A percentile compares a stretch with the other conserved stretches of the same genome.
phyloP scores from a whole-genome alignment of 2,113 vertebrate species.

The Dinomys branickii region DNA sequence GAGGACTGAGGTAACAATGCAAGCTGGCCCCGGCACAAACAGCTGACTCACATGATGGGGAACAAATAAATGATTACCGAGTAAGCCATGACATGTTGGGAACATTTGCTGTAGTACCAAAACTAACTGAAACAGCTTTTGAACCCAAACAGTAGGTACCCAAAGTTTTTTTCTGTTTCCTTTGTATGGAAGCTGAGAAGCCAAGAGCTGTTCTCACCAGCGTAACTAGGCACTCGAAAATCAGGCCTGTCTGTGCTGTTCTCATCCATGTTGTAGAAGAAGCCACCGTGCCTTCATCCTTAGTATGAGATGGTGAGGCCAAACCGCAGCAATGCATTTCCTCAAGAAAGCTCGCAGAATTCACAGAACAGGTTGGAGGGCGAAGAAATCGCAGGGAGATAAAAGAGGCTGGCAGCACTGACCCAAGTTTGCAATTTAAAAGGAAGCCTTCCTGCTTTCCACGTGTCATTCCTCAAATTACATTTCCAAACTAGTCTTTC shows the following conservation, averaged over 20 bases:
- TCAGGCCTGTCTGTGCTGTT: not conserved
- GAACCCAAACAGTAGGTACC: not conserved
- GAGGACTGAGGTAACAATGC: not conserved
- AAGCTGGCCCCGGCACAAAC: not conserved
- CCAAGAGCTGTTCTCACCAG: not conserved
- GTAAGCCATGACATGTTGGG: not conserved
- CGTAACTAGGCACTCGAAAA: not conserved
- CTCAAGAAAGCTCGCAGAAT: not conserved
- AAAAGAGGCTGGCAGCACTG: not conserved
- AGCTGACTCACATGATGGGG: not conserved
- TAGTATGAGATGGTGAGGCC: not conserved
- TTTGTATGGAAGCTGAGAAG: not conserved
- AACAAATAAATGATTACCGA: not conserved
- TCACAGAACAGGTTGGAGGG: not conserved
- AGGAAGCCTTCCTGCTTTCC: conserved; percentile 20
- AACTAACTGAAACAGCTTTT: conserved; percentile 31
- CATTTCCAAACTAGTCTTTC: conserved; percentile 2
- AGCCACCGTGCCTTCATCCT: not conserved
- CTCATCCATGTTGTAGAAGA: not conserved
- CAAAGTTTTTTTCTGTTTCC: not conserved
- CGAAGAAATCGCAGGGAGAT: not conserved
- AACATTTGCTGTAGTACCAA: not conserved
- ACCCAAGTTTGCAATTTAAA: not conserved
- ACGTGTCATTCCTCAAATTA: not conserved
- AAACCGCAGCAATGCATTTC: not conserved